A percentile compares a stretch with the other conserved stretches of the same genome.
Conservation (phyloP, 2,113 vertebrate species). For the Lutjanus erythropterus region DNA sequence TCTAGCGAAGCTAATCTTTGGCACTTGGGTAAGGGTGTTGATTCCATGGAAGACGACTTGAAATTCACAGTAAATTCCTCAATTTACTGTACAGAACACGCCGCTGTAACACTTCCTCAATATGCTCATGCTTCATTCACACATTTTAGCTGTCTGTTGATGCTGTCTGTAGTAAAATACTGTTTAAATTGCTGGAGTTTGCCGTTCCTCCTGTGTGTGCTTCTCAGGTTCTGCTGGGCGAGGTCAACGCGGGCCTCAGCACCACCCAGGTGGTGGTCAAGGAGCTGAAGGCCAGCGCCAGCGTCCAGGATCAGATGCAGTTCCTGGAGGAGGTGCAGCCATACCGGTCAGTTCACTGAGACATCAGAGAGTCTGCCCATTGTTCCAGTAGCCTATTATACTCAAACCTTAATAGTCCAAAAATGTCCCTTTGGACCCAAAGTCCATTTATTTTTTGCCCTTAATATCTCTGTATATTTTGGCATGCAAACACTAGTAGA, state of each 20-base stretch:
- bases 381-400: too few relatives aligned
- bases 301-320: slow-evolving; percentile 95
- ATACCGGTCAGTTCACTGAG: slow-evolving; percentile 86
- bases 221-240: slow-evolving; percentile 92
- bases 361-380: neutral
- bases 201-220: neutral
- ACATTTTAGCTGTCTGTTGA: neutral
- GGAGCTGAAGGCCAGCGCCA: slow-evolving; percentile 94
- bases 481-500: too few relatives aligned
- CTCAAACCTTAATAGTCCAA: too few relatives aligned
- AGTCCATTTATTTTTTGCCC: too few relatives aligned
- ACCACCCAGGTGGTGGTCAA: slow-evolving; percentile 95
- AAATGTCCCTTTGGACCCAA: too few relatives aligned
- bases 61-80: slow-evolving; percentile 52
- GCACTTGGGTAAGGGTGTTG: slow-evolving; percentile 36
- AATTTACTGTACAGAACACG: slow-evolving; percentile 23
- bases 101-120: slow-evolving; percentile 10
- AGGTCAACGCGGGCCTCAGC: slow-evolving; percentile 91
- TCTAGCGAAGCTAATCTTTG: slow-evolving; percentile 57
- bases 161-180: neutral
- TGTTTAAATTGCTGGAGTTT: neutral
- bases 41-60: slow-evolving; percentile 23
- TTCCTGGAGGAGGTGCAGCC: slow-evolving; percentile 96
- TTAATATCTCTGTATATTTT: too few relatives aligned
- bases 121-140: neutral